Base-by-base conservation (phyloP, 2,797 vertebrate species). In the Sebastes iracundus region DNA sequence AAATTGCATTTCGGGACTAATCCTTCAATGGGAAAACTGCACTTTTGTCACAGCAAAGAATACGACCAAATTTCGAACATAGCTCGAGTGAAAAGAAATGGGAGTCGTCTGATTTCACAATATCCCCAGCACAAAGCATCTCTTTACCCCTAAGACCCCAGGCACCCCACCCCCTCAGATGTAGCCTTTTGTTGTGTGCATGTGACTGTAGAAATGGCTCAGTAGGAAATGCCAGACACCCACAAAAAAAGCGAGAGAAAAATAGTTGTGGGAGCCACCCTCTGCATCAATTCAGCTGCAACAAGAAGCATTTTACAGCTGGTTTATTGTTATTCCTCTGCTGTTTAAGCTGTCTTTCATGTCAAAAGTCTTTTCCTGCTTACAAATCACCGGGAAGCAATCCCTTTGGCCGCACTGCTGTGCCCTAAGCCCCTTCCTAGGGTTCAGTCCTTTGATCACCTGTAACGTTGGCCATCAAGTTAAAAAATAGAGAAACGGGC, bases 291-390 rank as follows among this genome's bases (percentile, higher is more conserved):
- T 97, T 97, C 96, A 96, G 96, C 96, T 95, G 95, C 96, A 96
- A 96, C 92, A 93, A 94, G 95, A 94, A 96, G 92, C 95, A 93
- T 97, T 97, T 97, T 96, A 96, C 96, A 97, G 96, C 96, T 96
- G 96, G 85, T 96, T 96, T 95, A 96, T 97, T 96, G 95, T 97
- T 96, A 94, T 96, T 96, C 94, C 95, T 95, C 93, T 89, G 92
- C 95, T 95, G 95, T 96, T 96, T 94, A 96, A 96, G 96, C 95
- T 93, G 97, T 96, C 96, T 97, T 97, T 97, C 96, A 96, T 96
- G 97, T 97, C 96, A 96, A 90, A 97, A 97, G 97, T 96, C 96
- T 96, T 96, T 97, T 97, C 97, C 97, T 97, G 96, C 96, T 96
- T 96, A 96, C 96, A 96, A 96, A 97, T 96, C 96, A 94, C 95